Percentiles rank a stretch among this genome's conserved stretches.
phyloP scores from a whole-genome alignment of 2,888 invertebrate genomes.

The Apamea monoglypha region DNA sequence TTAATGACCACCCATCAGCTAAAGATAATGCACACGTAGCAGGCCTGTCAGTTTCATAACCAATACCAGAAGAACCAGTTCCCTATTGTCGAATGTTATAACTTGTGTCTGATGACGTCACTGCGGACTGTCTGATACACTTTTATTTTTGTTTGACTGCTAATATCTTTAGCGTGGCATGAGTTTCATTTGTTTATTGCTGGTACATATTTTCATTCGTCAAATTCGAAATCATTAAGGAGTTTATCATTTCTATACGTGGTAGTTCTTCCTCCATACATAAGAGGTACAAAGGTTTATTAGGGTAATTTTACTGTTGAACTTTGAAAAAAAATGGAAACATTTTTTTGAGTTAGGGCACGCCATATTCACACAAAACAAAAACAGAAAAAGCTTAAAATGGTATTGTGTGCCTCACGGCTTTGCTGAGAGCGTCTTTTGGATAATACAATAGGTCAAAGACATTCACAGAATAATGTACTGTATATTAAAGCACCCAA shows the following conservation, averaged over 20 bases:
- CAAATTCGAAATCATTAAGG: neutral
- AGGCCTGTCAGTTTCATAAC: slow-evolving; percentile 30
- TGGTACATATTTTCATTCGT: neutral
- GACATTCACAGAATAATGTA: neutral
- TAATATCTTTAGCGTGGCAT: neutral
- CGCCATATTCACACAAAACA: neutral
- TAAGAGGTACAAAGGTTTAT: neutral
- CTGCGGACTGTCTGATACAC: slow-evolving; percentile 15
- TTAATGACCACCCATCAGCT: slow-evolving; percentile 22
- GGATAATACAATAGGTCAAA: neutral
- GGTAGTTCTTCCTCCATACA: neutral
- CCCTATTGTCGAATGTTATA: slow-evolving; percentile 34
- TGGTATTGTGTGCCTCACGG: neutral
- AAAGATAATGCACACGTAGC: slow-evolving; percentile 23
- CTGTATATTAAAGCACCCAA: neutral
- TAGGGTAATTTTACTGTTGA: too few species aligned
- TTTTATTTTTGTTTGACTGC: slow-evolving; percentile 34
- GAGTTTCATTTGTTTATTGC: neutral
- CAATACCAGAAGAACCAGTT: slow-evolving; percentile 32
- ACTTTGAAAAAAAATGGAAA: neutral
- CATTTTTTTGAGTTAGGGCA: too few species aligned
- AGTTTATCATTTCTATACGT: neutral
- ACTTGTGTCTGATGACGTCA: slow-evolving; percentile 41
- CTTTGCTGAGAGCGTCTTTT: neutral
- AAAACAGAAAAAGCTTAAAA: neutral